These are phyloP conservation scores for Lasioglossum oenotherae DNA, from an alignment of 2,888 invertebrate genomes.

Conservation along the genomic window DNA sequence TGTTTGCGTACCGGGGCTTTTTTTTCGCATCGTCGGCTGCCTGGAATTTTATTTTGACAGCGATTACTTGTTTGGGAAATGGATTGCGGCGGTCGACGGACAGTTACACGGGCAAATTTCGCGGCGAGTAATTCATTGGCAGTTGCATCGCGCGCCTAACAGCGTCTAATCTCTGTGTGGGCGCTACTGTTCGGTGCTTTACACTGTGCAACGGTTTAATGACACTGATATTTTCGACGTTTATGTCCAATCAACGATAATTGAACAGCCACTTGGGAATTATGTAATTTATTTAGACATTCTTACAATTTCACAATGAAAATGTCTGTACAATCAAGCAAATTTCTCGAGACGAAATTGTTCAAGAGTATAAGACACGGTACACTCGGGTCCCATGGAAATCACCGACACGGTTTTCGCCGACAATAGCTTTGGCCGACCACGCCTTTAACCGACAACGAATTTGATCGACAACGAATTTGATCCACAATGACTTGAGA, in stretches of 20 bases:
- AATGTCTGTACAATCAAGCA: background rate
- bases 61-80: constrained; percentile 32
- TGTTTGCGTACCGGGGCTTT: constrained; percentile 23
- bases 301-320: background rate
- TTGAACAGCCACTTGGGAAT: background rate
- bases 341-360: background rate
- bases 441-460: too few relatives aligned
- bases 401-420: too few relatives aligned
- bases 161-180: background rate
- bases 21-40: constrained; percentile 9
- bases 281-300: background rate
- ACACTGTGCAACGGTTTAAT: background rate
- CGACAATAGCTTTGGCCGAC: too few relatives aligned
- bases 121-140: background rate
- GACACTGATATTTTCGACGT: background rate
- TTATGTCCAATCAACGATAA: background rate
- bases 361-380: background rate
- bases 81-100: background rate
- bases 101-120: background rate
- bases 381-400: too few relatives aligned
- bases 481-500: too few relatives aligned
- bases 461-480: too few relatives aligned
- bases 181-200: background rate
- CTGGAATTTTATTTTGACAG: constrained; percentile 33
- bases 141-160: background rate